Base-by-base conservation (phyloP, 2,113 vertebrate species). In the Phylloscopus trochiloides region DNA sequence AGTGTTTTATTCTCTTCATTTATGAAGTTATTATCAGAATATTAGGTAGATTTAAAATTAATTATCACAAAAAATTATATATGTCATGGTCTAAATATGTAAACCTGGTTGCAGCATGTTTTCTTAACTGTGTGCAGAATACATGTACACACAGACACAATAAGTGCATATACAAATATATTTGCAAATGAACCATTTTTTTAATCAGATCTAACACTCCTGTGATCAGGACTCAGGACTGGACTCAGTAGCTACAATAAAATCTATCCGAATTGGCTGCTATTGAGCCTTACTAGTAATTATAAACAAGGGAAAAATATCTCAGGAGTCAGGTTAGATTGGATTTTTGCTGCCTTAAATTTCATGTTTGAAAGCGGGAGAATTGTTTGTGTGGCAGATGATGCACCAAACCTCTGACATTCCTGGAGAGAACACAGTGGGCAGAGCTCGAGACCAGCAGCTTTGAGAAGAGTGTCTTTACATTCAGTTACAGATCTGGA, bases 61-160 rank as follows among this genome's bases (percentile, higher is more conserved):
- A 42, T 85, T 62, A 34, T 45, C 7, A 43, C 5, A 6, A 62
- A 61, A 4, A 68, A 21, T 87, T 86, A 20, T 65, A 85, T 75
- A 32, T 70, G 45, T 65, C 25, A 14, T 61, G 11, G 10, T 57
- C 15, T 26, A 62, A 91, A 75, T 40, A 5, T 18, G 25, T 75
- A 42, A 89, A 66, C 17, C 14, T 81, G 8, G 3, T 67, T 75
- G 62, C 16, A 81, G 12, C 1, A 16, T 63, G 4, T 66, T 88
- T 62, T 82, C 66, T 65, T 50, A 45, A 31, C 16, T 76, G 25
- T 75, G 36, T n/a, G 73, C 40, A 71, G 71, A 83, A 55, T 32
- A 48, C 0, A 0, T 26, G 7, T 32, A 38, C 9, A 28, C 45
- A 55, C 38, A 83, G 38, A 32, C 4, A 29, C 2, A 51, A 32